Evolutionary conservation across 2,113 vertebrate species (phyloP).

Genomic region (Neoarius graeffei): DNA sequence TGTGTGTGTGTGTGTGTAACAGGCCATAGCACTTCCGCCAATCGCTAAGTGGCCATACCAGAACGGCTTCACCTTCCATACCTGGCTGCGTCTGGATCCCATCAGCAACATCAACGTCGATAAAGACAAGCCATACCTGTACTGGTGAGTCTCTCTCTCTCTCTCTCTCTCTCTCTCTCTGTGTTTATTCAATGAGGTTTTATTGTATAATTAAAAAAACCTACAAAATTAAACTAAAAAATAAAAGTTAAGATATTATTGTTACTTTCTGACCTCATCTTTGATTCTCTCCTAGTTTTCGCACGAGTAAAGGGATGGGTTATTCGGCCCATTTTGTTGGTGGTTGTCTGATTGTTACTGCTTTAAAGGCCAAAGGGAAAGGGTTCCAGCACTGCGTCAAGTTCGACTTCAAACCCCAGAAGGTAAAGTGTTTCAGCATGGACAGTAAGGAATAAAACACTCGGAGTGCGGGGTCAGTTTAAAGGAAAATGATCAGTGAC

Average conservation of each 20-base stretch:
- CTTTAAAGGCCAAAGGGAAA: slow-evolving; percentile 97
- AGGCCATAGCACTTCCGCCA: slow-evolving; percentile 98
- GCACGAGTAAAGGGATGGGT: slow-evolving; percentile 95
- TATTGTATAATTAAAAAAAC: too few species aligned
- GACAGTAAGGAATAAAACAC: background rate
- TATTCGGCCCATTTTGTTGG: slow-evolving; percentile 98
- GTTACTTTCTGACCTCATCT: background rate
- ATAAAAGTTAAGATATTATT: background rate
- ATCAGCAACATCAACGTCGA: slow-evolving; percentile 98
- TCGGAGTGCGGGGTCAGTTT: too few species aligned
- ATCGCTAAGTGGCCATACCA: slow-evolving; percentile 99
- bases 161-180: background rate
- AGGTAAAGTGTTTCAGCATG: slow-evolving; percentile 73
- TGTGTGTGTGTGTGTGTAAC: slow-evolving; percentile 17
- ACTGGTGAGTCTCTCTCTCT: slow-evolving; percentile 83
- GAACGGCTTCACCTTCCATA: slow-evolving; percentile 98
- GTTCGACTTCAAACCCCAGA: slow-evolving; percentile 98
- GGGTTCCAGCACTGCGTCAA: slow-evolving; percentile 99
- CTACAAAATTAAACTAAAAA: too few species aligned
- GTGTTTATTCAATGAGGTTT: background rate
- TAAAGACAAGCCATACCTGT: slow-evolving; percentile 98
- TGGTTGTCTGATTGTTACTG: slow-evolving; percentile 94
- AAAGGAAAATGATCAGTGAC: background rate
- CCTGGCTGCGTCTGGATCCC: slow-evolving; percentile 97
- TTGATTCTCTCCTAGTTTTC: slow-evolving; percentile 78